phyloP scores from a whole-genome alignment of 2,888 invertebrate species.

The Arctia plantaginis region DNA sequence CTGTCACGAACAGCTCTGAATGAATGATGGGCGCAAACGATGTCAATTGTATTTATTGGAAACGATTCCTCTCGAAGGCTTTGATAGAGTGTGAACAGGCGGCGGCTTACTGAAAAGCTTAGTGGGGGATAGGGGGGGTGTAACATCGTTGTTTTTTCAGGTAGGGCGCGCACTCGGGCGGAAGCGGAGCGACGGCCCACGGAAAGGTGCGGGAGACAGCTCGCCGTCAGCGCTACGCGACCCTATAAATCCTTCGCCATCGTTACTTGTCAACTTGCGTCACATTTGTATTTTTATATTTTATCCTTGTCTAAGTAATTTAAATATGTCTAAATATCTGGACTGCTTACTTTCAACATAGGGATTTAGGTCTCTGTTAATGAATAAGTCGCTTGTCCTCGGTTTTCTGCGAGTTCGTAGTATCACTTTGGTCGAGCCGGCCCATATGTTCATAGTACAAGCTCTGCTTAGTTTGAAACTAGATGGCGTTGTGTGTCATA shows the following conservation, averaged over 20 bases:
- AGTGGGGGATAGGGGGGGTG: slow-evolving; percentile 61
- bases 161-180: slow-evolving; percentile 57
- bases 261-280: slow-evolving; percentile 58
- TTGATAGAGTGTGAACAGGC: slow-evolving; percentile 53
- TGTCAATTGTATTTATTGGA: slow-evolving; percentile 29
- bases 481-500: too few species aligned
- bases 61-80: slow-evolving; percentile 47
- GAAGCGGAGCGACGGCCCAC: slow-evolving; percentile 58
- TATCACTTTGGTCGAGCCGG: too few species aligned
- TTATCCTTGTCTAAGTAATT: not conserved
- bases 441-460: too few species aligned
- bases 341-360: too few species aligned
- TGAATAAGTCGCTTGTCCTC: too few species aligned
- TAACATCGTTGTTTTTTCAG: slow-evolving; percentile 54
- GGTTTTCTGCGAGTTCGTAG: too few species aligned
- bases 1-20: not conserved
- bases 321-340: not conserved
- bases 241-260: slow-evolving; percentile 48
- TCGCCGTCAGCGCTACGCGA: slow-evolving; percentile 42
- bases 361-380: too few species aligned
- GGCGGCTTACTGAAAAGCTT: slow-evolving; percentile 45
- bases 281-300: slow-evolving; percentile 52
- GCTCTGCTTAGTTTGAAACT: too few species aligned
- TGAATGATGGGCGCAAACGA: slow-evolving; percentile 12
- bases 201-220: slow-evolving; percentile 66